These are phyloP conservation scores for Toxostoma redivivum DNA, from an alignment of 2,113 vertebrate species.

Conservation along the genomic window DNA sequence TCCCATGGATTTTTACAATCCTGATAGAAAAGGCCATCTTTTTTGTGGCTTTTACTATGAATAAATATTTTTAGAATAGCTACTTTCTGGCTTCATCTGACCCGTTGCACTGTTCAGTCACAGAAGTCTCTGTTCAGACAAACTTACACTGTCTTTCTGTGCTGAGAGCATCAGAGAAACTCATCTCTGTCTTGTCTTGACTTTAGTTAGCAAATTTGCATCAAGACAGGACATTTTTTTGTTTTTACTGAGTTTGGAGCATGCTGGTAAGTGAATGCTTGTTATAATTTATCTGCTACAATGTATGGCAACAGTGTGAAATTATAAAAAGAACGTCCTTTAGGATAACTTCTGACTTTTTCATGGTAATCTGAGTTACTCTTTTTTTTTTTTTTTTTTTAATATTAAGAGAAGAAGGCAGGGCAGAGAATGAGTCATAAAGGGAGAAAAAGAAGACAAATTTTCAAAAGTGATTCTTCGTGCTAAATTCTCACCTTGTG, in stretches of 20 bases:
- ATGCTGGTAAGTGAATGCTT: neutral
- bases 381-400: neutral
- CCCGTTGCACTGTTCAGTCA: neutral
- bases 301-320: neutral
- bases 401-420: neutral
- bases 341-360: neutral
- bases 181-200: neutral
- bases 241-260: neutral
- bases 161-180: neutral
- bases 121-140: neutral
- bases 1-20: neutral
- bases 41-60: neutral
- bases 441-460: neutral
- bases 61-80: neutral
- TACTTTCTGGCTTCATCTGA: neutral
- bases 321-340: neutral
- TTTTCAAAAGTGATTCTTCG: neutral
- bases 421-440: neutral
- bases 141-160: neutral
- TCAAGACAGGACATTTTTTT: neutral
- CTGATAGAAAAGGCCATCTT: neutral
- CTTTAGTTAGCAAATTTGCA: neutral
- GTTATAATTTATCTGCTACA: neutral
- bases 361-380: neutral
- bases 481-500: neutral